Conservation (phyloP, 2,797 vertebrate species). For the Cichlasoma orientale region DNA sequence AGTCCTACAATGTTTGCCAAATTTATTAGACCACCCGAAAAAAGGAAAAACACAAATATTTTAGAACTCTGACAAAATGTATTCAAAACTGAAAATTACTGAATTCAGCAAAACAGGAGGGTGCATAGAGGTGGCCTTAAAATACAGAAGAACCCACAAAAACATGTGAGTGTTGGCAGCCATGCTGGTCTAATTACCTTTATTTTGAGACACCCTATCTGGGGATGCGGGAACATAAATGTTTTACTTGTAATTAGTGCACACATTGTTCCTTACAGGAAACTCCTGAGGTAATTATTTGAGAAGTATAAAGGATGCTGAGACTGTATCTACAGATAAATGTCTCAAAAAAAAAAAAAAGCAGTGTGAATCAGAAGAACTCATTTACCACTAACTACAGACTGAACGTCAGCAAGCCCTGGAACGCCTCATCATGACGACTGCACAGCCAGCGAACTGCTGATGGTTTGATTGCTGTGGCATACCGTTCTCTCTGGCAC, state of each 20-base stretch:
- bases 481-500: neutral
- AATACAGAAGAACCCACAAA: too few relatives aligned
- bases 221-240: neutral
- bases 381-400: neutral
- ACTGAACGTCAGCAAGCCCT: neutral
- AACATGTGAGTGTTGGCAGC: too few relatives aligned
- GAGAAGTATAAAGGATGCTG: neutral
- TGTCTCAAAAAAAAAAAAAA: too few relatives aligned
- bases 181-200: too few relatives aligned
- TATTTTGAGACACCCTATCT: neutral
- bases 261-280: too few relatives aligned
- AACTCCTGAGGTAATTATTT: neutral
- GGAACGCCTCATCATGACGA: neutral
- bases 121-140: too few relatives aligned
- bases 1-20: too few relatives aligned
- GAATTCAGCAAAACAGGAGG: neutral
- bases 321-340: neutral
- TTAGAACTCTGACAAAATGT: too few relatives aligned
- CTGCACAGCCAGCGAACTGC: conserved; percentile 1
- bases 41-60: too few relatives aligned
- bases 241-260: neutral
- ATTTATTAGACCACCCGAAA: too few relatives aligned
- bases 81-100: too few relatives aligned
- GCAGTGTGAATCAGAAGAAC: neutral
- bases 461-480: conserved; percentile 1